phyloP scores from a whole-genome alignment of 2,797 vertebrate species.

The Scarus forsteni region DNA sequence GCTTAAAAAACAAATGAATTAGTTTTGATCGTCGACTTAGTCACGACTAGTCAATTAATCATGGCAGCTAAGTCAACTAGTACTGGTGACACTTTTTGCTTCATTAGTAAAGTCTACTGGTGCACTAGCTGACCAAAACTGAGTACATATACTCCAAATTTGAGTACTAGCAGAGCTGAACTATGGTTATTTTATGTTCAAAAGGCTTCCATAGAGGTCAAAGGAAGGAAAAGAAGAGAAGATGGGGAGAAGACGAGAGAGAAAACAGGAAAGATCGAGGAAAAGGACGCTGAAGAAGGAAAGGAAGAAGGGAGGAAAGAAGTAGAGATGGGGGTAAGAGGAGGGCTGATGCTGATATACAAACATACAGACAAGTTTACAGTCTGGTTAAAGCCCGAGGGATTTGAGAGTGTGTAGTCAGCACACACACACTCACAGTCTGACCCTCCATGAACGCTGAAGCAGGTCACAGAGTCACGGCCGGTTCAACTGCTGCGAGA shows the following conservation, averaged over 20 bases:
- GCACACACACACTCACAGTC: background rate
- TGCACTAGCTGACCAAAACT: too few relatives aligned
- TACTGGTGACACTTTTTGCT: too few relatives aligned
- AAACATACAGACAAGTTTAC: constrained; percentile 35
- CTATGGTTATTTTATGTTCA: too few relatives aligned
- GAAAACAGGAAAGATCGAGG: background rate
- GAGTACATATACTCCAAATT: too few relatives aligned
- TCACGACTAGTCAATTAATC: too few relatives aligned
- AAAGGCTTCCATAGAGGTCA: too few relatives aligned
- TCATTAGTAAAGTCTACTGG: too few relatives aligned
- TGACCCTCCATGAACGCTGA: background rate
- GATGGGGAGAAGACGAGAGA: too few relatives aligned
- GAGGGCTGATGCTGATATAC: constrained; percentile 17
- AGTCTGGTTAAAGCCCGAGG: constrained; percentile 27
- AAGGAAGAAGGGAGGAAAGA: background rate
- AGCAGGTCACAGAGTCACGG: constrained; percentile 24
- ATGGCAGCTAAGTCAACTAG: too few relatives aligned
- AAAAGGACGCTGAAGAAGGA: background rate
- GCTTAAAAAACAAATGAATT: too few relatives aligned
- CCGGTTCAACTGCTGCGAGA: constrained; percentile 31
- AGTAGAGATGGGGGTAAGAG: background rate
- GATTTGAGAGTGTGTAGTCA: background rate
- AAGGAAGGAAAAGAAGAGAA: background rate
- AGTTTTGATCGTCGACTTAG: too few relatives aligned
- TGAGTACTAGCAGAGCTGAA: too few relatives aligned